Evolutionary conservation across 1,140 invertebrate genomes (phyloP), one percentile per base, ranked within the genome.

Genomic region (Aphidius gifuensis): DNA sequence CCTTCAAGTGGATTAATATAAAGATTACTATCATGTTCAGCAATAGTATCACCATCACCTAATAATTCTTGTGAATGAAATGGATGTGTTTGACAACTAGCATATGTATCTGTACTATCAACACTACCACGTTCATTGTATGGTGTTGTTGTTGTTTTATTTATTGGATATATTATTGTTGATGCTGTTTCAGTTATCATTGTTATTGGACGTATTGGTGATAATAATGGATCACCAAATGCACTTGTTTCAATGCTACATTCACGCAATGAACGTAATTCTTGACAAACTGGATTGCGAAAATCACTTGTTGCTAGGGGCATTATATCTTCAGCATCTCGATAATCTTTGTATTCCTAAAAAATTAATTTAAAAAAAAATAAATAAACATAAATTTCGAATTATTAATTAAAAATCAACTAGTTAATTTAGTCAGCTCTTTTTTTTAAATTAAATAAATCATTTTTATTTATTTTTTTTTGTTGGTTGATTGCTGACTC

Each of bases 81-180:
- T 69, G 93, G 93, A 83, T 96, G 93, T 66, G 94, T 97, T 83
- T 93, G 90, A 84, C 94, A 98, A 80, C 92, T 96, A 75, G 92
- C 92, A 81, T 94, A 98, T 60, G 94, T 97, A 81, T 97, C 94
- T 40, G 90, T 92, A 70, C 90, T 92, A 72, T 92, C 90, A 48
- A 92, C 85, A 74, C 88, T 91, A 57, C 87, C 89, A 62, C 90
- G 78, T 58, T 92, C 90, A 65, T 83, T 86, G 71, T 85, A 84
- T 61, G 78, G 78, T 66, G 82, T 81, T 78, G 66, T 69, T 71
- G 53, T 16, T 5, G 7, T 47, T 6, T 60, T 42, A 53, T 50
- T 49, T 16, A 48, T 38, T 8, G 48, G 7, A 23, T 48, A 50
- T 43, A 50, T 45, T 4, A 9, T 45, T 49, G 51, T 9, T 16